These are phyloP conservation scores for Ceratosolen solmsi DNA, from an alignment of 1,140 invertebrate genomes.

Conservation along the genomic window DNA sequence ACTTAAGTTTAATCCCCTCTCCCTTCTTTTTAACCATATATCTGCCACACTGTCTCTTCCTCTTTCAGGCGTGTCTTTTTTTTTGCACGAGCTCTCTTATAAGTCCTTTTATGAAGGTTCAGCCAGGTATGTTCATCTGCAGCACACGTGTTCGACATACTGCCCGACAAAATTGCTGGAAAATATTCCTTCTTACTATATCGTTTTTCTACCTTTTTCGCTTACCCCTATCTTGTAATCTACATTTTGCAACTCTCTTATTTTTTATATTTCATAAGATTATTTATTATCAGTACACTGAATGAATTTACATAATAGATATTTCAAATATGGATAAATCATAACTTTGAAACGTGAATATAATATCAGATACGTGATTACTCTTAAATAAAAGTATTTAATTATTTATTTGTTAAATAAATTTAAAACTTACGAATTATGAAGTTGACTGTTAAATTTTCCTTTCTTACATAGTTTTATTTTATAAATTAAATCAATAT, in stretches of 20 bases:
- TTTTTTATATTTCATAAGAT: no score
- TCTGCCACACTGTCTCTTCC: not conserved
- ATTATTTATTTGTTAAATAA: no score
- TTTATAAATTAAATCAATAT: no score
- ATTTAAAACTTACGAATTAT: no score
- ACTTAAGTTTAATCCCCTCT: not conserved
- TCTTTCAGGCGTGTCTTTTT: not conserved
- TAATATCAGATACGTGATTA: not conserved
- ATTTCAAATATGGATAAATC: not conserved
- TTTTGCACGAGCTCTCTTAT: not conserved
- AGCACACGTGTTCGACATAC: slow-evolving; percentile 34
- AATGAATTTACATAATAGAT: no score
- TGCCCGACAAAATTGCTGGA: not conserved
- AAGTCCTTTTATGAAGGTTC: slow-evolving; percentile 33
- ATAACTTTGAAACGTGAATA: not conserved
- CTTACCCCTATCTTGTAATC: not conserved
- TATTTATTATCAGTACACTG: no score
- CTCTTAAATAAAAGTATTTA: no score
- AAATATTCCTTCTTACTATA: not conserved
- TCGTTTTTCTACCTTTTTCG: not conserved
- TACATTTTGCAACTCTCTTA: not conserved
- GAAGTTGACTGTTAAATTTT: no score
- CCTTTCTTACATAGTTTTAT: no score
- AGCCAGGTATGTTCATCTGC: slow-evolving; percentile 29
- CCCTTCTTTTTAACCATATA: not conserved